These are phyloP conservation scores for Eristalis tenax DNA, from an alignment of 2,888 invertebrate species.

Conservation along the genomic window DNA sequence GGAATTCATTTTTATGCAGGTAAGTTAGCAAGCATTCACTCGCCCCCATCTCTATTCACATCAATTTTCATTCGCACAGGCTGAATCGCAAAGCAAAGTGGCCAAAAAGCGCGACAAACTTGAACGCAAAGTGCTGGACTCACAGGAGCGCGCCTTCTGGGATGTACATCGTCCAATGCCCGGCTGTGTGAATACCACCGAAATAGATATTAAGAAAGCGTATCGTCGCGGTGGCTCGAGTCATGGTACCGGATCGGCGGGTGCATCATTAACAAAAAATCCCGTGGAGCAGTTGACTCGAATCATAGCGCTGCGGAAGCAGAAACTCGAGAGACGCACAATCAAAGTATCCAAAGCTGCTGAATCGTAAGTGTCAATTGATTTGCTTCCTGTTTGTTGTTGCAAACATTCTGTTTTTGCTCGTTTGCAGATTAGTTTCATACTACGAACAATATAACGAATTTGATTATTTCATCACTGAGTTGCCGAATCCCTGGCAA, in stretches of 20 bases:
- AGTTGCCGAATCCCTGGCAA: slow-evolving; percentile 98
- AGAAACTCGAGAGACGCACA: slow-evolving; percentile 92
- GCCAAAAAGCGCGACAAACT: slow-evolving; percentile 99
- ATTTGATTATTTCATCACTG: slow-evolving; percentile 97
- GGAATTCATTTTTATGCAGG: slow-evolving; percentile 99
- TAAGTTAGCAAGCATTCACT: slow-evolving; percentile 49
- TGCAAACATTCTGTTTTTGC: neutral
- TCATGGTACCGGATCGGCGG: slow-evolving; percentile 81
- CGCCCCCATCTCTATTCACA: neutral
- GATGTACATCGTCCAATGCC: slow-evolving; percentile 99
- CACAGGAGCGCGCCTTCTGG: slow-evolving; percentile 99
- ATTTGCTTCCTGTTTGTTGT: neutral
- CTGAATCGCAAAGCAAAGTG: slow-evolving; percentile 89
- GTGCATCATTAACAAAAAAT: slow-evolving; percentile 80
- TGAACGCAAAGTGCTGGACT: slow-evolving; percentile 98
- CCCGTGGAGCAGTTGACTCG: slow-evolving; percentile 82
- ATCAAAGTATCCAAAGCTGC: slow-evolving; percentile 96
- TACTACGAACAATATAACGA: slow-evolving; percentile 98
- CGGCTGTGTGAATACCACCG: slow-evolving; percentile 99
- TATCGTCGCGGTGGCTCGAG: slow-evolving; percentile 84
- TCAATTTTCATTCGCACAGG: slow-evolving; percentile 73
- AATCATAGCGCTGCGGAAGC: slow-evolving; percentile 89
- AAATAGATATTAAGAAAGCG: slow-evolving; percentile 98
- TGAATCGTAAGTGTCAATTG: slow-evolving; percentile 88
- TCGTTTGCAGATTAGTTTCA: slow-evolving; percentile 87